phyloP scores from a whole-genome alignment of 2,113 vertebrate species.

The Siniperca chuatsi region DNA sequence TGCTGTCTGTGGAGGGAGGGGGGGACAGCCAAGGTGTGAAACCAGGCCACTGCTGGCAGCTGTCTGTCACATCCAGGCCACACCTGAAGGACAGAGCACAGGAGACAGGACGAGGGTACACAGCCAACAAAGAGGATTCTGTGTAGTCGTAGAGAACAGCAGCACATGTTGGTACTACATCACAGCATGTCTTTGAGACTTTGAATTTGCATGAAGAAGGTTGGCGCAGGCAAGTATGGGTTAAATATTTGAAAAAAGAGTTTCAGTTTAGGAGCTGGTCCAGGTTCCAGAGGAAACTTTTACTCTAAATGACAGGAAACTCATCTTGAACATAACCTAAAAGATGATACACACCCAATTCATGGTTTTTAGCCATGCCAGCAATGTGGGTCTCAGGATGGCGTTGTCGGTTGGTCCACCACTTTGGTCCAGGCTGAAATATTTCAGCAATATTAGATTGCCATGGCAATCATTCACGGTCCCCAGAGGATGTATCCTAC shows the following conservation, averaged over 20 bases:
- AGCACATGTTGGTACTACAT: background rate
- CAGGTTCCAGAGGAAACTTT: background rate
- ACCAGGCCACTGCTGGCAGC: constrained; percentile 75
- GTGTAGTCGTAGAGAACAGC: background rate
- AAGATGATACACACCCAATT: background rate
- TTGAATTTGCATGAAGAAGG: background rate
- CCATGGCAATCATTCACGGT: background rate
- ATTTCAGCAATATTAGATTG: too few species aligned
- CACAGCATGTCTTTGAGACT: background rate
- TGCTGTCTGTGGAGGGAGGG: constrained; percentile 69
- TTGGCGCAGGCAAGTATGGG: background rate
- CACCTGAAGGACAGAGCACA: constrained; percentile 73
- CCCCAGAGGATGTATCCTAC: background rate
- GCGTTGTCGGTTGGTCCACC: background rate
- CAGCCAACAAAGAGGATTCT: constrained; percentile 11
- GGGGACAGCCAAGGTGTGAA: constrained; percentile 77
- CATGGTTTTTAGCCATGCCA: background rate
- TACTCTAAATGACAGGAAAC: background rate
- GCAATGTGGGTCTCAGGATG: background rate
- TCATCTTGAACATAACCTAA: background rate
- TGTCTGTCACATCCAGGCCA: constrained; percentile 70
- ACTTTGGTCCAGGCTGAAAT: background rate
- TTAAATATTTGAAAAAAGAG: background rate
- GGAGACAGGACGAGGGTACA: constrained; percentile 3
- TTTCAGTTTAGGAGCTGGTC: background rate